phyloP scores from a whole-genome alignment of 2,888 invertebrate species.

The Parascotia fuliginaria region DNA sequence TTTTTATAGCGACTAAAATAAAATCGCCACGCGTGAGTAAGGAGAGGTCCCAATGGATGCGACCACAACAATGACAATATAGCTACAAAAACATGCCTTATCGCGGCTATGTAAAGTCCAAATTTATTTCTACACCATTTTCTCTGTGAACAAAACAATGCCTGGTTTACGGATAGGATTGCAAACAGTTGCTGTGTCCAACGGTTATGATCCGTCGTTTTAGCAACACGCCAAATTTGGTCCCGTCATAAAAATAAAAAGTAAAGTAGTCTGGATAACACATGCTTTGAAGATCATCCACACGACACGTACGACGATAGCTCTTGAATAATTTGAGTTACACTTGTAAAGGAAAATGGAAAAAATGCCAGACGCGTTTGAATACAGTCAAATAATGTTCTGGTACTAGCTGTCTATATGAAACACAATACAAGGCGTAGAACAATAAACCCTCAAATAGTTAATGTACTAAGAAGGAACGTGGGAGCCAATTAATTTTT shows the following conservation, averaged over 20 bases:
- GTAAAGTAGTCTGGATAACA: slow-evolving; percentile 72
- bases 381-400: slow-evolving; percentile 19
- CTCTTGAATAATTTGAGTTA: slow-evolving; percentile 46
- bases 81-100: slow-evolving; percentile 49
- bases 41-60: slow-evolving; percentile 60
- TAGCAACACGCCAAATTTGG: slow-evolving; percentile 80
- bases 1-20: slow-evolving; percentile 71
- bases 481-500: slow-evolving; percentile 83
- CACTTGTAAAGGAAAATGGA: slow-evolving; percentile 33
- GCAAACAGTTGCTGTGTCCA: slow-evolving; percentile 79
- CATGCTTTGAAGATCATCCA: slow-evolving; percentile 63
- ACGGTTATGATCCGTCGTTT: slow-evolving; percentile 80
- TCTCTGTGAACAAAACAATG: slow-evolving; percentile 62
- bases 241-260: slow-evolving; percentile 80
- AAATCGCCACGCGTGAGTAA: slow-evolving; percentile 69
- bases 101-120: slow-evolving; percentile 45
- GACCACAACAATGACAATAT: slow-evolving; percentile 51
- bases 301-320: slow-evolving; percentile 43
- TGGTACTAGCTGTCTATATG: slow-evolving; percentile 28
- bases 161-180: slow-evolving; percentile 69
- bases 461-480: slow-evolving; percentile 74
- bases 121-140: slow-evolving; percentile 39
- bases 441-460: slow-evolving; percentile 69
- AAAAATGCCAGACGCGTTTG: slow-evolving; percentile 15
- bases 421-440: slow-evolving; percentile 39